These are phyloP conservation scores for Steatornis caripensis DNA, from an alignment of 2,113 vertebrate genomes.

Conservation along the genomic window DNA sequence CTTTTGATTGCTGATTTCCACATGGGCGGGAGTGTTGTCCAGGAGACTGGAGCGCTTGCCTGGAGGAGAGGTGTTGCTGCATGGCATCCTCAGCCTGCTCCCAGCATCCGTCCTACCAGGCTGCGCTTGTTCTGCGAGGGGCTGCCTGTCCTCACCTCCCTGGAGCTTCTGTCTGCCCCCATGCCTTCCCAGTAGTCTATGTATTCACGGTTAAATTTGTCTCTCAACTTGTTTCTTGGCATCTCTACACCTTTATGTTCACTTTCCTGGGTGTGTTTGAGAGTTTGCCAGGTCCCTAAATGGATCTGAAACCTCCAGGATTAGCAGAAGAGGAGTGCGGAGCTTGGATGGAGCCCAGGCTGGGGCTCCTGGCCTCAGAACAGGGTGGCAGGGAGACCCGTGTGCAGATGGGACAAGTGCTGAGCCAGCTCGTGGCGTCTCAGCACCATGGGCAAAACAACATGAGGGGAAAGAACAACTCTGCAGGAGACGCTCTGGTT, in stretches of 20 bases:
- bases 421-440: neutral
- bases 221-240: neutral
- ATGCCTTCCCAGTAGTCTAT: neutral
- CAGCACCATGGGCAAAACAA: neutral
- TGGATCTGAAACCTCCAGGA: neutral
- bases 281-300: neutral
- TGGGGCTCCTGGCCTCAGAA: neutral
- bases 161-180: neutral
- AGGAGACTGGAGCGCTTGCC: neutral
- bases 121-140: rapidly evolving
- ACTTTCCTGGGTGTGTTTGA: neutral
- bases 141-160: neutral
- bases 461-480: neutral
- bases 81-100: neutral
- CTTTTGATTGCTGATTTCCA: constrained; percentile 58
- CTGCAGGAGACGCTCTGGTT: neutral
- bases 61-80: neutral
- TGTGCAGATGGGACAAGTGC: neutral
- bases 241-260: neutral
- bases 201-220: neutral
- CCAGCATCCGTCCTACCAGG: neutral
- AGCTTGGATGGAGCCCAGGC: neutral
- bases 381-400: rapidly evolving
- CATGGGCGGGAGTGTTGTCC: constrained; percentile 1
- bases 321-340: neutral